phyloP scores from a whole-genome alignment of 2,888 invertebrate genomes.

The Eucera pruinosa region DNA sequence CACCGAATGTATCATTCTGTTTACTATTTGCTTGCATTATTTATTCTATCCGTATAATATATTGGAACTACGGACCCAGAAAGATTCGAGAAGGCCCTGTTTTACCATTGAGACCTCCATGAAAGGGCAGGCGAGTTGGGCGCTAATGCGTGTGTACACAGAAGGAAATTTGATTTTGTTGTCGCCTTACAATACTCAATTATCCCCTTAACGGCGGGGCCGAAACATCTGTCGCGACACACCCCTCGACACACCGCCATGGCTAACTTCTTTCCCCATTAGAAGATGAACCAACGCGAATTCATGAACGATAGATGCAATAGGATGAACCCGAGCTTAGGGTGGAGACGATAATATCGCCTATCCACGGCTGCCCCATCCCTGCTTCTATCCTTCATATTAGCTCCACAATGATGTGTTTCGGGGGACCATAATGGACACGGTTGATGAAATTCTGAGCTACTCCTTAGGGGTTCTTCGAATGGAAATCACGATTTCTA shows the following conservation, averaged over 20 bases:
- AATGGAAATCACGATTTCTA: background rate
- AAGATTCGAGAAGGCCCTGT: background rate
- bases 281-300: slow-evolving; percentile 63
- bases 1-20: too few relatives aligned
- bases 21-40: slow-evolving; percentile 8
- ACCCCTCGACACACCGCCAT: slow-evolving; percentile 49
- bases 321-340: slow-evolving; percentile 21
- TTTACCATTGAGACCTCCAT: slow-evolving; percentile 1
- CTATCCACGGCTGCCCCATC: slow-evolving; percentile 25
- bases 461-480: background rate
- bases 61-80: too few relatives aligned
- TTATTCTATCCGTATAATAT: slow-evolving; percentile 30
- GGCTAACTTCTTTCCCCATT: slow-evolving; percentile 71
- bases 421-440: slow-evolving; percentile 28
- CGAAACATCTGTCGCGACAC: slow-evolving; percentile 73
- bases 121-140: slow-evolving; percentile 35
- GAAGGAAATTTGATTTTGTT: slow-evolving; percentile 81
- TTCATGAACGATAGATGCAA: slow-evolving; percentile 66
- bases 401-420: slow-evolving; percentile 12
- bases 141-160: slow-evolving; percentile 62
- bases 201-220: slow-evolving; percentile 71
- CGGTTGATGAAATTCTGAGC: background rate
- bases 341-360: slow-evolving; percentile 49
- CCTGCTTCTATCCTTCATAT: slow-evolving; percentile 12
- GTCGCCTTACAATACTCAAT: slow-evolving; percentile 83